Base-by-base conservation (phyloP, 2,888 invertebrate species). In the Acronicta leporina region DNA sequence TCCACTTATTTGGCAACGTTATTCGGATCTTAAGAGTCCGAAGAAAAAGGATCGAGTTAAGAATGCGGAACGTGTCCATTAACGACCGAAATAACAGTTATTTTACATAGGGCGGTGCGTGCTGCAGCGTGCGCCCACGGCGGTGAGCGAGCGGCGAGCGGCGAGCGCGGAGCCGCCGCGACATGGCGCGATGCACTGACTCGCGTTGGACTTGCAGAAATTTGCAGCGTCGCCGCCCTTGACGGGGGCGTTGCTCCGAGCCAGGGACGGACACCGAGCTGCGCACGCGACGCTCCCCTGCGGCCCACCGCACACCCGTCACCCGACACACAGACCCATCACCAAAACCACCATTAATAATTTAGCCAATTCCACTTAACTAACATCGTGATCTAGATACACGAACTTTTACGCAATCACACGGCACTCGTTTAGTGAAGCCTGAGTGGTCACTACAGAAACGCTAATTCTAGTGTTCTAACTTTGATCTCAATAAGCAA, bases 221-320 rank as follows among this genome's bases (percentile, higher is more conserved):
- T 94, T 94, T 94, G 94, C 93, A 88, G 85, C 93, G 93, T 92
- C 92, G 94, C 92, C 94, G 94, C 94, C 94, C 94, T 94, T 94
- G 94, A 93, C 94, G 92, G 92, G 94, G 94, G 92, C 94, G 94
- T 94, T 94, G 94, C 92, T 92, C 94, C 91, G 90, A 87, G 86
- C 91, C 94, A 94, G 94, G 94, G 93, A 94, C 94, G 92, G 87
- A 88, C 90, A 86, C 84, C 81, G 86, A 84, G 87, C 87, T 88
- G 92, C 93, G 93, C 93, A 92, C 92, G 92, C 93, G 93, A 91
- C 91, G 87, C 89, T 91, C 85, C 90, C 91, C 88, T 87, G 87
- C 89, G 76, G 78, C 88, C 85, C 85, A 82, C 79, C 79, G 82
- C 71, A 52, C 52, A 63, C 81, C 81, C 80, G 77, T 78, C 82